Evolutionary conservation across 92 coral and sea anemone genomes (phyloP), one percentile per base, ranked within the genome.

Genomic region (Desmophyllum pertusum): DNA sequence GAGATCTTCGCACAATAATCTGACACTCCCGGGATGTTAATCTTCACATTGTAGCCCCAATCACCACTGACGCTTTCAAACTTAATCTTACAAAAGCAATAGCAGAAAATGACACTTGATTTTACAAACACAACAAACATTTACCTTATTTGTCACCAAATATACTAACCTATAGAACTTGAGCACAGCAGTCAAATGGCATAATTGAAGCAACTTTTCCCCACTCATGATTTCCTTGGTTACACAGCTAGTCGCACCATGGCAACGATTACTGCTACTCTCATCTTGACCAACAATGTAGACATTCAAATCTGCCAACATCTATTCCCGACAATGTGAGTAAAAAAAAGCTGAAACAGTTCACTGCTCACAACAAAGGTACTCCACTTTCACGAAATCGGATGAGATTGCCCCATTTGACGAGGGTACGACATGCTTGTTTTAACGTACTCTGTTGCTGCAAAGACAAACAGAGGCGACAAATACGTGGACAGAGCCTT

Each of bases 181-280:
- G 79, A 13, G 73, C 15, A 25, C n/a, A n/a, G 33, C 80, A 41
- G 70, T 21, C n/a, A n/a, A 23, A 91, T 29, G 8, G 84, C n/a
- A 84, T 15, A 89, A 39, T 27, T 38, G 55, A 68, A n/a, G 85
- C 95, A 17, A 25, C 0, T 35, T 75, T 59, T n/a, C n/a, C n/a
- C 94, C 94, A 91, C 5, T 46, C 67, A 33, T 84, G n/a, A n/a
- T n/a, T 57, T 27, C 89, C 84, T 65, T 88, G 87, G 59, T 80
- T 65, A 59, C 94, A n/a, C 94, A 19, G 87, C 87, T 59, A 83
- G 84, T 61, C 94, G 75, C 94, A n/a, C n/a, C 94, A 91, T 1
- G 84, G 69, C 36, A 87, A 76, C 38, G 71, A 42, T 29, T 27
- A 27, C 31, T n/a, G 83, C 78, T 18, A n/a, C n/a, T n/a, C n/a